Percentiles rank a stretch among this genome's conserved stretches.
These are phyloP conservation scores for Eumacrocentrus americanus DNA, from an alignment of 2,888 invertebrate species.

Conservation along the genomic window DNA sequence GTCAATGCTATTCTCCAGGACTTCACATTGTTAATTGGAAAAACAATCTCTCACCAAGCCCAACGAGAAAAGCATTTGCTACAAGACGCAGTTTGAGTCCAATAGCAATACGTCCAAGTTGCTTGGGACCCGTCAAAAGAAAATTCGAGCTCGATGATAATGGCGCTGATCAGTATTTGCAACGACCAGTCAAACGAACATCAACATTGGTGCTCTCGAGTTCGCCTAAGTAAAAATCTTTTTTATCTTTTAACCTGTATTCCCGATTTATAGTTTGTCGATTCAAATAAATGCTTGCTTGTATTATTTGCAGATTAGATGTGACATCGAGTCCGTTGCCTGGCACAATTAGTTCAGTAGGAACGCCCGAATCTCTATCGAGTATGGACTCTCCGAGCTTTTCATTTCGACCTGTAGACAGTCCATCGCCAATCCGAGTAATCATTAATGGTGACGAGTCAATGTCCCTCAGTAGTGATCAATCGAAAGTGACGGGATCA, in stretches of 20 bases:
- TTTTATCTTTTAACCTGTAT: too few species aligned
- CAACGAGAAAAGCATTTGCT: constrained; percentile 81
- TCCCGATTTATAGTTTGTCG: too few species aligned
- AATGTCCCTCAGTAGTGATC: constrained; percentile 53
- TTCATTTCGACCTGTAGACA: constrained; percentile 65
- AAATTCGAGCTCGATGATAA: constrained; percentile 69
- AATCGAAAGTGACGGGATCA: constrained; percentile 44
- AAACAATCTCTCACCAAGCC: constrained; percentile 77
- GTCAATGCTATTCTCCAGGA: constrained; percentile 67
- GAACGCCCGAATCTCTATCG: constrained; percentile 69
- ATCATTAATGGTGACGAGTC: constrained; percentile 58
- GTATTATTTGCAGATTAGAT: constrained; percentile 48
- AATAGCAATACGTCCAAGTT: constrained; percentile 75
- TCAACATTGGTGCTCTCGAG: constrained; percentile 57
- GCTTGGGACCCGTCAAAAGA: constrained; percentile 67
- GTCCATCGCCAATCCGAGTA: constrained; percentile 63
- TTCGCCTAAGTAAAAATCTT: constrained; percentile 55
- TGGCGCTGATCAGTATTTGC: constrained; percentile 51
- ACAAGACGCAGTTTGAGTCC: constrained; percentile 86
- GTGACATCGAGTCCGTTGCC: constrained; percentile 62
- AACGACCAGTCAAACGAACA: constrained; percentile 58
- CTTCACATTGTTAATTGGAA: constrained; percentile 64
- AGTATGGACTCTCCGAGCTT: constrained; percentile 69
- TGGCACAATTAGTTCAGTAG: constrained; percentile 66
- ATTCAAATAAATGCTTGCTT: too few species aligned